Conservation (phyloP, 2,888 invertebrate genomes). For the Cheilosia impressa region DNA sequence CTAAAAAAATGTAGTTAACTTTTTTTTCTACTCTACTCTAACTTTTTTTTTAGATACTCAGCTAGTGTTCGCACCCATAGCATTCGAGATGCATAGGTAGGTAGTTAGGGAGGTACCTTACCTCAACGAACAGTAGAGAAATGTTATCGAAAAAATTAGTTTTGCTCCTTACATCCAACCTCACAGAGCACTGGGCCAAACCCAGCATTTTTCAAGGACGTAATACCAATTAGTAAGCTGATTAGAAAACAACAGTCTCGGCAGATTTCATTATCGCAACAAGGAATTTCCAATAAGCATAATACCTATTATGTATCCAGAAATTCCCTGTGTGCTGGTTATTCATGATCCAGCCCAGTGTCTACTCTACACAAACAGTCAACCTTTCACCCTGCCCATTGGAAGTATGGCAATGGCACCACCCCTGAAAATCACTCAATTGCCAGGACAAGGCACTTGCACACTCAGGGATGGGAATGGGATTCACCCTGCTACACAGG, state of each 20-base stretch:
- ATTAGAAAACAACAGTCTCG: background rate
- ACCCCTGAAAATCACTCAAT: conserved; percentile 50
- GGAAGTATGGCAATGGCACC: background rate
- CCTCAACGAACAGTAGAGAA: too few relatives aligned
- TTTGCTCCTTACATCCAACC: background rate
- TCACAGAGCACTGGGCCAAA: background rate
- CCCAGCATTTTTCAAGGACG: background rate
- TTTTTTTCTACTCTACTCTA: too few relatives aligned
- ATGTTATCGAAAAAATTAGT: background rate
- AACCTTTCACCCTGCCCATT: background rate
- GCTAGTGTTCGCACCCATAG: too few relatives aligned
- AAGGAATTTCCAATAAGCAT: background rate
- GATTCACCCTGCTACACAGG: too few relatives aligned
- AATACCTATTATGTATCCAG: background rate
- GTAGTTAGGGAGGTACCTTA: too few relatives aligned
- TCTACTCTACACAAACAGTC: too few relatives aligned
- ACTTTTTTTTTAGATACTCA: too few relatives aligned
- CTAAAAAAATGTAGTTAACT: too few relatives aligned
- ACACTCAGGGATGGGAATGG: background rate
- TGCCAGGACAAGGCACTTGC: conserved; percentile 7
- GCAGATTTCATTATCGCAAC: background rate
- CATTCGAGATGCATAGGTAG: too few relatives aligned
- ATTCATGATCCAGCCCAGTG: background rate
- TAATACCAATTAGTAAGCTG: background rate
- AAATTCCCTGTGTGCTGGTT: background rate